These are phyloP conservation scores for Scaptodrosophila lebanonensis DNA, from an alignment of 1,140 invertebrate genomes.

Conservation along the genomic window DNA sequence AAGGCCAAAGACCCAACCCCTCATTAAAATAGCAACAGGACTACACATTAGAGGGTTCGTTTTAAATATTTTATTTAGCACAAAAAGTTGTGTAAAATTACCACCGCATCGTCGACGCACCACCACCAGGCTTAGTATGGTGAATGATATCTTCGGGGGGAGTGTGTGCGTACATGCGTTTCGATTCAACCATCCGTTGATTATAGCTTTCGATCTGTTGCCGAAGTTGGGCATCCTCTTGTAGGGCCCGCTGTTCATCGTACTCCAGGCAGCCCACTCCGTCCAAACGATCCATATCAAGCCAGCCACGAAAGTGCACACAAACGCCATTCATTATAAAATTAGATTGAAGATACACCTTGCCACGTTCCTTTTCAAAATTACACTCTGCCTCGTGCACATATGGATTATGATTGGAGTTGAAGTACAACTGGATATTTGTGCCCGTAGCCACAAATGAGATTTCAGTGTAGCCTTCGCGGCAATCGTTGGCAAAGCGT, in stretches of 20 bases:
- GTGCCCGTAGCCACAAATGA: conserved; percentile 95
- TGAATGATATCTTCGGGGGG: conserved; percentile 47
- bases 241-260: conserved; percentile 89
- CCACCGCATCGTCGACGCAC: conserved; percentile 45
- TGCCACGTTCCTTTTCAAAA: conserved; percentile 96
- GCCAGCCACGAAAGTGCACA: conserved; percentile 95
- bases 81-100: conserved; percentile 7
- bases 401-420: conserved; percentile 83
- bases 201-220: conserved; percentile 95
- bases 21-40: conserved; percentile 28
- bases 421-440: conserved; percentile 93
- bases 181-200: conserved; percentile 51
- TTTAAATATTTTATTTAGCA: conserved; percentile 5
- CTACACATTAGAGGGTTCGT: conserved; percentile 9
- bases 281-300: conserved; percentile 95
- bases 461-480: conserved; percentile 96
- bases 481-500: conserved; percentile 93
- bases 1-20: conserved; percentile 51
- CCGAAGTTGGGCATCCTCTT: conserved; percentile 89
- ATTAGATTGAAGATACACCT: conserved; percentile 94
- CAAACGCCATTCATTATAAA: conserved; percentile 99
- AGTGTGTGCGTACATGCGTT: conserved; percentile 44
- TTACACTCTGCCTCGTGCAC: conserved; percentile 89
- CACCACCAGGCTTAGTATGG: conserved; percentile 14
- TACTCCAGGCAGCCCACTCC: conserved; percentile 95